Evolutionary conservation across 2,888 invertebrate genomes (phyloP).

Genomic region (Alcis repandata): DNA sequence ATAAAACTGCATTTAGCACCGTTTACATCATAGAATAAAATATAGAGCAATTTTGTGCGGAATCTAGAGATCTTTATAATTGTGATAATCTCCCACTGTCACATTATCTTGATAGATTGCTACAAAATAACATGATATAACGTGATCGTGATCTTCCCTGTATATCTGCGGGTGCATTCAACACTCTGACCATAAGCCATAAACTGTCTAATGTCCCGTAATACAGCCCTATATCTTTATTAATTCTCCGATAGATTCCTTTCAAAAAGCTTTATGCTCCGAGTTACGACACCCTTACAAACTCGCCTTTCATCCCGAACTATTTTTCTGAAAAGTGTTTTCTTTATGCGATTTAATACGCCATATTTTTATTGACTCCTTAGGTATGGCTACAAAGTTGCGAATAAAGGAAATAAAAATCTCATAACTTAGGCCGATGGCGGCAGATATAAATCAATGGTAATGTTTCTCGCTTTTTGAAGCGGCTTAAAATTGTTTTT

Average conservation of each 20-base stretch:
- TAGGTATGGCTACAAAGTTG: conserved; percentile 75
- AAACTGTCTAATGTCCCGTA: conserved; percentile 83
- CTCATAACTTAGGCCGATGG: conserved; percentile 71
- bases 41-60: neutral
- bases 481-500: conserved; percentile 65
- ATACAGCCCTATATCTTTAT: conserved; percentile 85
- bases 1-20: conserved; percentile 13
- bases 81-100: conserved; percentile 33
- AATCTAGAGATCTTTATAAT: conserved; percentile 26
- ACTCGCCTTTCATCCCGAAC: conserved; percentile 82
- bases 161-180: conserved; percentile 75
- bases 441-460: conserved; percentile 79
- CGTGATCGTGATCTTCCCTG: conserved; percentile 45
- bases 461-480: conserved; percentile 69
- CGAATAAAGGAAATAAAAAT: conserved; percentile 76
- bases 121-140: conserved; percentile 59
- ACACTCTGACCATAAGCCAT: conserved; percentile 68
- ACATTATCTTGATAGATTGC: conserved; percentile 67
- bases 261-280: conserved; percentile 81
- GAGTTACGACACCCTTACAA: conserved; percentile 81
- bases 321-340: conserved; percentile 85
- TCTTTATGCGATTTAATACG: conserved; percentile 84
- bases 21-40: neutral
- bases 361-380: conserved; percentile 81
- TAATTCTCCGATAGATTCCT: conserved; percentile 84